Base-by-base conservation (phyloP, 2,888 invertebrate genomes). In the Euproctis similis region DNA sequence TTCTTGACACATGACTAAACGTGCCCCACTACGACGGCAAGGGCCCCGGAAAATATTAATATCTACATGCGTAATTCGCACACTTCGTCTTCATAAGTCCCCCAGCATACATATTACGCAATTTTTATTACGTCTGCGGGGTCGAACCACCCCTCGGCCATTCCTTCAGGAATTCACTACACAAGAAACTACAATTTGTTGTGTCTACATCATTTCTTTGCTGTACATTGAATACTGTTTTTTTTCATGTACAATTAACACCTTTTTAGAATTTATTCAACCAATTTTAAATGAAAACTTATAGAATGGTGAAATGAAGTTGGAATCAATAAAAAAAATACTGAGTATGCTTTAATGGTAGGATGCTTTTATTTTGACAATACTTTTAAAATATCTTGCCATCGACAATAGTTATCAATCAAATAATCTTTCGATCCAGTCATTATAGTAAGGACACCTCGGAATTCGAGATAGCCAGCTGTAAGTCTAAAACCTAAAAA, bases 151-250 rank as follows among this genome's bases (percentile, higher is more conserved):
- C 19, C 43, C 44, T 48, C 54, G n/a, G n/a, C n/a, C n/a, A n/a
- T 8, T 53, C 55, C 57, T 57, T 50, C 50, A 68, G 62, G 63
- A 70, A 72, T 71, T 70, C 58, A 60, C 64, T 66, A 64, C 67
- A 71, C 69, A 71, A 69, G 70, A 59, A 67, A 72, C 69, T 65
- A 66, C 70, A 75, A 75, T 75, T 73, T 73, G 65, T 70, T 55
- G 57, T 62, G 60, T 57, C 72, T 72, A 71, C 74, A 72, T 73
- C 64, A 63, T 62, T 59, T 59, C 53, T 48, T 52, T 60, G 70
- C 73, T 74, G 69, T 66, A 72, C 73, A 74, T 73, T 70, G 59
- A 59, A 65, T 55, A 52, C 58, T 59, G 59, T 58, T 54, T 59
- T 52, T 47, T 64, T 64, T 67, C 59, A 58, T 46, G 37, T 39